Evolutionary conservation across 2,113 vertebrate species (phyloP).

Genomic region (Pseudorhombus dupliciocellatus): DNA sequence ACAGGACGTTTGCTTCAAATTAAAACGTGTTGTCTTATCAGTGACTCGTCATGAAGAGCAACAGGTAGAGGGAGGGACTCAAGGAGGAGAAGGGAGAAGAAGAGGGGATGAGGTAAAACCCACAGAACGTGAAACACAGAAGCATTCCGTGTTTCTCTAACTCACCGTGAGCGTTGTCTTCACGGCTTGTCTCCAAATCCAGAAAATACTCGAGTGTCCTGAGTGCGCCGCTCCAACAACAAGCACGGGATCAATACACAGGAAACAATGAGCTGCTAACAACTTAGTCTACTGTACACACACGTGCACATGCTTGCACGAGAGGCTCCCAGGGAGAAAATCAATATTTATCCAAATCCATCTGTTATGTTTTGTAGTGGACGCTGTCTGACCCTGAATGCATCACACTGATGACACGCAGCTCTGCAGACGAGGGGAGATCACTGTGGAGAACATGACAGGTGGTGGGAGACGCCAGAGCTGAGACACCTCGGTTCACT

Average conservation of each 20-base stretch:
- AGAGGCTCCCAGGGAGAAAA: conserved; percentile 18
- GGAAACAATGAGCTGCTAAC: background rate
- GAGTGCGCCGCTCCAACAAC: background rate
- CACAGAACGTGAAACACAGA: too few relatives aligned
- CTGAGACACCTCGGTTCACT: too few relatives aligned
- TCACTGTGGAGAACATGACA: background rate
- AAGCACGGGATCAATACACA: background rate
- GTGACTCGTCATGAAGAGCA: too few relatives aligned
- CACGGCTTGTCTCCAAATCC: too few relatives aligned
- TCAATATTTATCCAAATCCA: conserved; percentile 46
- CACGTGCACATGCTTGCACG: background rate
- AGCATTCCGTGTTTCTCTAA: too few relatives aligned
- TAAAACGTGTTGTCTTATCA: too few relatives aligned
- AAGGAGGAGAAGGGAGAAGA: too few relatives aligned
- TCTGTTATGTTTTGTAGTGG: conserved; percentile 15
- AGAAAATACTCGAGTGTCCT: background rate
- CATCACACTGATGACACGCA: background rate
- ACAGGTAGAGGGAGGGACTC: too few relatives aligned
- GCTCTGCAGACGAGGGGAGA: background rate
- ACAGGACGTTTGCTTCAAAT: too few relatives aligned
- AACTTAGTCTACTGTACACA: conserved; percentile 29
- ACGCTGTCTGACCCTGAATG: background rate
- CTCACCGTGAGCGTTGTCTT: too few relatives aligned
- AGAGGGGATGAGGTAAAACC: too few relatives aligned
- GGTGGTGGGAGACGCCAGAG: background rate